These are phyloP conservation scores for Stenurella melanura DNA, from an alignment of 2,888 invertebrate species.

Conservation along the genomic window DNA sequence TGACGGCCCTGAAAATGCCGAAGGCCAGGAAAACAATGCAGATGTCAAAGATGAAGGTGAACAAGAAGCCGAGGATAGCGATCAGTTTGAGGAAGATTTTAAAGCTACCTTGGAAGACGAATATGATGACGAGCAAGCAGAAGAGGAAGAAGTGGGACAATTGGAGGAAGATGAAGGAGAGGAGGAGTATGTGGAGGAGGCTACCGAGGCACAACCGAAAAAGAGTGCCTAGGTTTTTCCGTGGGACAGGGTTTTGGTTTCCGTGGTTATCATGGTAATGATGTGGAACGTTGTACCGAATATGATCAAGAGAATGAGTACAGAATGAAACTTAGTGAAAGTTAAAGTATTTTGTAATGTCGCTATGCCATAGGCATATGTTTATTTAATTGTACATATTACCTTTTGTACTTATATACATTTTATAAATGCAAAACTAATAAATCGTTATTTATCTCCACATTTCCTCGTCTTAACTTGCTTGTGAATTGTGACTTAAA, in stretches of 20 bases:
- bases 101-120: not conserved
- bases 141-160: conserved; percentile 1
- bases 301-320: not conserved
- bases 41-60: not conserved
- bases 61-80: not conserved
- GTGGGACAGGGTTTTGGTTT: not conserved
- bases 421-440: not conserved
- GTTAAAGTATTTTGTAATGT: not conserved
- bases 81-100: not conserved
- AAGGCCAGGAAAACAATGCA: not conserved
- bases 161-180: not conserved
- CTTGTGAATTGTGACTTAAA: too few species aligned
- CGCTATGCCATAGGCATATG: not conserved
- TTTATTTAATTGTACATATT: conserved; percentile 14
- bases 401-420: conserved; percentile 13
- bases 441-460: too few species aligned
- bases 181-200: conserved; percentile 5
- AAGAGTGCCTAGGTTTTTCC: not conserved
- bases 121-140: not conserved
- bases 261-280: not conserved
- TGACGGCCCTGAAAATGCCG: not conserved
- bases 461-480: too few species aligned
- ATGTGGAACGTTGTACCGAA: not conserved
- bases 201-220: not conserved
- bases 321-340: not conserved